phyloP scores from a whole-genome alignment of 2,888 invertebrate species.

The Torymus tubicola region DNA sequence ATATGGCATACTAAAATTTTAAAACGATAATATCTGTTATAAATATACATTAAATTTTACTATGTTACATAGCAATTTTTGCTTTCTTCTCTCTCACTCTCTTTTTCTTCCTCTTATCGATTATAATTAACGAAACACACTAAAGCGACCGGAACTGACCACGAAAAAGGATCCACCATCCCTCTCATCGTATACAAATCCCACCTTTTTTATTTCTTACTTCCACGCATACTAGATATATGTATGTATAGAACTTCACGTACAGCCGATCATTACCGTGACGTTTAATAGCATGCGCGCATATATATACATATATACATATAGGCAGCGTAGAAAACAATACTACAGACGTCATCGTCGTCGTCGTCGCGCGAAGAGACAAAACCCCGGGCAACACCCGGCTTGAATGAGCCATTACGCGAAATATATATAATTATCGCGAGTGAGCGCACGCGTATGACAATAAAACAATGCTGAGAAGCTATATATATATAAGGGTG shows the following conservation, averaged over 20 bases:
- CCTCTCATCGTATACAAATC: constrained; percentile 31
- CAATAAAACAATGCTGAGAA: constrained; percentile 63
- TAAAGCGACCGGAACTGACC: constrained; percentile 59
- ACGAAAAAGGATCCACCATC: constrained; percentile 59
- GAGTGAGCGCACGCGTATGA: constrained; percentile 56
- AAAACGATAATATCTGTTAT: too few relatives aligned
- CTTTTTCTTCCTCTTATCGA: background rate
- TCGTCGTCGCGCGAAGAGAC: constrained; percentile 59
- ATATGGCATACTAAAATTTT: too few relatives aligned
- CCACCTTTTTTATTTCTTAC: background rate
- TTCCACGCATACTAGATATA: background rate
- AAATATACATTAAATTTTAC: too few relatives aligned
- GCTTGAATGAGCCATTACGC: constrained; percentile 75
- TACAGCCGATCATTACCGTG: constrained; percentile 67
- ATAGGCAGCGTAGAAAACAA: constrained; percentile 1
- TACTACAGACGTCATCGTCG: background rate
- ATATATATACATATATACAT: background rate
- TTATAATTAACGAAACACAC: constrained; percentile 49
- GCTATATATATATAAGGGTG: background rate
- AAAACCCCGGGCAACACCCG: constrained; percentile 66
- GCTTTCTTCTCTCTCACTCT: constrained; percentile 21
- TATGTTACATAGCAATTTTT: too few relatives aligned
- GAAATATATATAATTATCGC: constrained; percentile 73
- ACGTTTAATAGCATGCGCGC: constrained; percentile 69
- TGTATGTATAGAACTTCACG: background rate